A percentile compares a stretch with the other conserved stretches of the same genome.
phyloP scores from a whole-genome alignment of 2,113 vertebrate species.

The Pogonocichla stellata region DNA sequence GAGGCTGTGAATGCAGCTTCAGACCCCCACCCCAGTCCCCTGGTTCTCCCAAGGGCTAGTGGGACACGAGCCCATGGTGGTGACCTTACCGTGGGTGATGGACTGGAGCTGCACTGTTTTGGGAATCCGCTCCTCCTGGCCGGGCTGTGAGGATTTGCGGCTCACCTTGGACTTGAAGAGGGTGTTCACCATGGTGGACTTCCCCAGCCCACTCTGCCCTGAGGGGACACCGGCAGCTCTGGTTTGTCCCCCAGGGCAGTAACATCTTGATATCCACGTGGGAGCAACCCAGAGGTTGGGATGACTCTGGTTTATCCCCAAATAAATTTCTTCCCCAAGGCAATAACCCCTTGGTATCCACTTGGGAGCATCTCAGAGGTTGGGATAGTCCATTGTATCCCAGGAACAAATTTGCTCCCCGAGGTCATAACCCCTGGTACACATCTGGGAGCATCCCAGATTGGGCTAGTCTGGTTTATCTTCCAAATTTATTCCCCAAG shows the following conservation, averaged over 20 bases:
- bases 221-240: not conserved
- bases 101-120: conserved; percentile 89
- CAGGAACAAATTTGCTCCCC: not conserved
- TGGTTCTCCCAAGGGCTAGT: not conserved
- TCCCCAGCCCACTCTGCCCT: conserved; percentile 97
- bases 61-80: fast-evolving
- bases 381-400: not conserved
- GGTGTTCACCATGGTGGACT: conserved; percentile 95
- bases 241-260: not conserved
- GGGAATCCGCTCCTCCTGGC: conserved; percentile 76
- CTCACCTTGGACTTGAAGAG: conserved; percentile 95
- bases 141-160: conserved; percentile 77
- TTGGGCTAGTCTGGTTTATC: not conserved
- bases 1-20: not conserved
- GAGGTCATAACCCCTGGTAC: too few species aligned
- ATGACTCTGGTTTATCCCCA: not conserved
- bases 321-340: not conserved
- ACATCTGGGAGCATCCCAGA: not conserved
- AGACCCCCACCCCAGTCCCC: not conserved
- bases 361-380: not conserved
- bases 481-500: not conserved
- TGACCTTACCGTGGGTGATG: conserved; percentile 85
- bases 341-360: not conserved
- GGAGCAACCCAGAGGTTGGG: not conserved
- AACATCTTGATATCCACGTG: not conserved